Conservation (phyloP, 2,113 vertebrate species). For the Neodon shergylaensis region DNA sequence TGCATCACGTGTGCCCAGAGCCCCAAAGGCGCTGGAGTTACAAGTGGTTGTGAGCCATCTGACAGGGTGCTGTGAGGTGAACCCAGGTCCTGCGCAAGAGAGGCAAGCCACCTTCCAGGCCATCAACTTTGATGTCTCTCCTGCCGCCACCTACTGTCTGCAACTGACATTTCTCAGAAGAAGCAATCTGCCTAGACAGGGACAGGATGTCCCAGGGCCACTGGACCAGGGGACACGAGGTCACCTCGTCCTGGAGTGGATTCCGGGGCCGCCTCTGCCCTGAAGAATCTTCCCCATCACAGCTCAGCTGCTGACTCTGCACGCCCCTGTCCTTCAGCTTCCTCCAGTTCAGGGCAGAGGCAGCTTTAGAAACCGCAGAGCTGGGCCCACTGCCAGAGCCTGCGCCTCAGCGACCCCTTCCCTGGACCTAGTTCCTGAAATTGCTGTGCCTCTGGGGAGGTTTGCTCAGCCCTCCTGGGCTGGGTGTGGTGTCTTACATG, state of each 20-base stretch:
- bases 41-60: not conserved
- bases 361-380: slow-evolving; percentile 40
- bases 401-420: slow-evolving; percentile 2
- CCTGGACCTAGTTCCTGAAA: slow-evolving; percentile 18
- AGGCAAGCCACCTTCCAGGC: not conserved
- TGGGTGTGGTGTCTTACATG: not conserved
- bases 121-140: not conserved
- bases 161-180: not conserved
- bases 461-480: not conserved
- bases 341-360: not conserved
- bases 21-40: not conserved
- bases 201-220: not conserved
- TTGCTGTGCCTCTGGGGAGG: not conserved
- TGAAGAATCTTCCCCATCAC: not conserved
- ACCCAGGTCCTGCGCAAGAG: not conserved
- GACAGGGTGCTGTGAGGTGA: not conserved
- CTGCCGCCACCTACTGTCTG: not conserved
- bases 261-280: not conserved
- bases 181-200: not conserved
- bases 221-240: not conserved
- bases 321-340: not conserved
- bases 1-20: not conserved
- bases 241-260: not conserved
- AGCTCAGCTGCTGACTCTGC: slow-evolving; percentile 2
- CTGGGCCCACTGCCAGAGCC: slow-evolving; percentile 52